Conservation (phyloP, 2,797 vertebrate genomes). For the Chiroxiphia lanceolata region DNA sequence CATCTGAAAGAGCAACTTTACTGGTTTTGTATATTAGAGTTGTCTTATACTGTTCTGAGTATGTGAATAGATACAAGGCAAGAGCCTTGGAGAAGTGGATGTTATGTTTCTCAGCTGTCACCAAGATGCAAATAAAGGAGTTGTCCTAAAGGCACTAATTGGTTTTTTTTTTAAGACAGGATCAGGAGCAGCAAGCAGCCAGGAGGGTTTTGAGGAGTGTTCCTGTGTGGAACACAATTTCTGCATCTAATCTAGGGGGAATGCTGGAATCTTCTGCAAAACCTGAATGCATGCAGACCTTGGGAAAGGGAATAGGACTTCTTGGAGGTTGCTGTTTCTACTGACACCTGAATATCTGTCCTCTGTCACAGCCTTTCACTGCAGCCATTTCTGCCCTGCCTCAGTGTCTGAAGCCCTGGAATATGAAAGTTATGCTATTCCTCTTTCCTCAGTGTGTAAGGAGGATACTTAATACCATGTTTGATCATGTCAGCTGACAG, state of each 20-base stretch:
- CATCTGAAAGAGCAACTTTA: background rate
- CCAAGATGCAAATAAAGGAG: background rate
- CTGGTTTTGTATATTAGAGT: background rate
- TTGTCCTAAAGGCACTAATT: background rate
- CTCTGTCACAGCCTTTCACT: background rate
- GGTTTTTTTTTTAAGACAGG: background rate
- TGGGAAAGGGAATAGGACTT: background rate
- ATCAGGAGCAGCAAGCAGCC: background rate
- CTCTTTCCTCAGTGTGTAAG: background rate
- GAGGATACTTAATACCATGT: background rate
- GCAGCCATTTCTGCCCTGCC: background rate
- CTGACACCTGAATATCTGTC: background rate
- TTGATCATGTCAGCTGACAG: background rate
- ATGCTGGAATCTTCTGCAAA: background rate
- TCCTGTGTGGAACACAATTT: background rate
- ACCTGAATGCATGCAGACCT: background rate
- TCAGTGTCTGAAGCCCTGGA: background rate
- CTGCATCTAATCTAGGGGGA: background rate
- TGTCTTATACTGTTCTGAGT: fast-evolving
- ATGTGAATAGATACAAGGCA: background rate
- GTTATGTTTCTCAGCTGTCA: background rate
- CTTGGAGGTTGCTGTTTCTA: background rate
- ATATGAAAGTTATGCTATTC: background rate
- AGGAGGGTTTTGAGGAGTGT: background rate
- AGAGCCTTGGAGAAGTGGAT: background rate